These are phyloP conservation scores for Drosophila novamexicana DNA, from an alignment of 1,140 invertebrate genomes.

Conservation along the genomic window DNA sequence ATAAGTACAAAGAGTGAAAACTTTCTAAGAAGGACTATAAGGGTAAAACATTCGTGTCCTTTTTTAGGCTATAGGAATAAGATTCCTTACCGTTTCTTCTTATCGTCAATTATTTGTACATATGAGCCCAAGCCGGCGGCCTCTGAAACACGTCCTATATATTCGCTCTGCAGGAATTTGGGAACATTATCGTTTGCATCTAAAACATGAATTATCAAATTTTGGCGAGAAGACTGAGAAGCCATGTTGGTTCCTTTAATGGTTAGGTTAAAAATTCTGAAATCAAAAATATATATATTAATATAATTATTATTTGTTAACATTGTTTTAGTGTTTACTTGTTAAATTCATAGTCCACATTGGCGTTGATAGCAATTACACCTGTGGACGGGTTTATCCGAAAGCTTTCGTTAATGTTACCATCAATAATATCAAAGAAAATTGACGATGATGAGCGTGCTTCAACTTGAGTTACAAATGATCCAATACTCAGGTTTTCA, in stretches of 20 bases:
- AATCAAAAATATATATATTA: neutral
- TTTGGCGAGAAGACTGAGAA: constrained; percentile 88
- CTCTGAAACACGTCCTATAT: constrained; percentile 90
- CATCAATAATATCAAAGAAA: constrained; percentile 92
- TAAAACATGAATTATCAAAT: constrained; percentile 90
- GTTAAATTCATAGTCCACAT: constrained; percentile 91
- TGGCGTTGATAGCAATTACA: constrained; percentile 89
- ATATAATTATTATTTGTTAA: neutral
- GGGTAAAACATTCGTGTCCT: no score
- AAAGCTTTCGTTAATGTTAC: constrained; percentile 91
- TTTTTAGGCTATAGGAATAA: neutral
- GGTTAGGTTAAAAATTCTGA: constrained; percentile 92
- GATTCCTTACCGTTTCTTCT: constrained; percentile 54
- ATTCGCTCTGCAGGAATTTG: constrained; percentile 88
- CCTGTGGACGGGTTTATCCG: constrained; percentile 94
- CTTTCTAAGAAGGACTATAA: neutral
- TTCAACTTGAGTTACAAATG: constrained; percentile 90
- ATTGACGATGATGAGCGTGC: constrained; percentile 92
- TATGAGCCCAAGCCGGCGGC: constrained; percentile 89
- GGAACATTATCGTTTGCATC: constrained; percentile 96
- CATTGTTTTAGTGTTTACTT: constrained; percentile 56
- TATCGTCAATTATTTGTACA: constrained; percentile 86
- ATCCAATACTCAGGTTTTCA: constrained; percentile 92
- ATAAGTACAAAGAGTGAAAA: neutral
- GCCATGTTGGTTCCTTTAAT: constrained; percentile 94